Base-by-base conservation (phyloP, 2,113 vertebrate genomes). In the Pteropus alecto region DNA sequence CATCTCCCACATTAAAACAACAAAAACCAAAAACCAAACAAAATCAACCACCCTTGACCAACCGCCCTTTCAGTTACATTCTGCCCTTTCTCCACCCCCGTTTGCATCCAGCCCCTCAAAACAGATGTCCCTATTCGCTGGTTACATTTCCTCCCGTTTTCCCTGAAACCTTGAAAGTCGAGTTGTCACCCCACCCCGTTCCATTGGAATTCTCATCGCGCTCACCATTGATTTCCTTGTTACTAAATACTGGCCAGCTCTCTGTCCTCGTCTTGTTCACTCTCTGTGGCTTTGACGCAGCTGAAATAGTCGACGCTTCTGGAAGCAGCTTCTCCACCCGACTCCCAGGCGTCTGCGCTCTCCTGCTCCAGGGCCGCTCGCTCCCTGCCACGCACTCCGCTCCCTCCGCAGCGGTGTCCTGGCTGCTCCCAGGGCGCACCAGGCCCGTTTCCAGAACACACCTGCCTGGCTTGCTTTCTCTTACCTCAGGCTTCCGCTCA, bases 271-370 rank as follows among this genome's bases (percentile, higher is more conserved):
- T 24, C 58, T 51, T 43, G 74, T 30, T 58, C 58, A 56, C 0
- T 24, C 8, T 67, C 61, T 63, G 22, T 30, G 65, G 35, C 22
- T 78, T 21, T 22, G 61, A 24, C 0, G 6, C 16, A 30, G 43
- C 2, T 46, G 60, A 81, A 46, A 28, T 0, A 6, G 6, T 1
- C 6, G 24, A n/a, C 0, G 9, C 41, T 60, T 26, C 71, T 28
- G 19, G 30, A 28, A 48, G 58, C 2, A 7, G 33, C 38, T n/a
- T 46, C 26, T 63, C 58, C 51, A 0, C 22, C 68, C 22, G 18
- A 30, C 38, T 51, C 54, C 54, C 33, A 9, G 79, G 0, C 22
- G 8, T 30, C 35, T 5, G 1, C 6, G 2, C 13, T 11, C 56
- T 43, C 26, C 35, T 26, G n/a, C 26, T 14, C 60, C 48, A 15